Conservation (phyloP, 2,797 vertebrate species). For the Ptychobarbus kaznakovi region DNA sequence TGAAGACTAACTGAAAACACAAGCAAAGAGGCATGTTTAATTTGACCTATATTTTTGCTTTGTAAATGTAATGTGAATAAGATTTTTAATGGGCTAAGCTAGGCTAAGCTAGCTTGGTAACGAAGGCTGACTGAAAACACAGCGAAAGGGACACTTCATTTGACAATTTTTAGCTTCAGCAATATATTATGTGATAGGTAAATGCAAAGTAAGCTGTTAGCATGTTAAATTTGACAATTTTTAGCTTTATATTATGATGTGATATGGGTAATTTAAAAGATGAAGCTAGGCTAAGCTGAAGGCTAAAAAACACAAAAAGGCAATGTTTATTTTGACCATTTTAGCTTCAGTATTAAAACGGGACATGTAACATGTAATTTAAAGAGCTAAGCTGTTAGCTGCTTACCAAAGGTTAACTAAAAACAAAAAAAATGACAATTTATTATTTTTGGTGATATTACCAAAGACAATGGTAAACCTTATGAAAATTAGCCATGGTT, state of each 20-base stretch:
- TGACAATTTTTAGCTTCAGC: background rate
- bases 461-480: background rate
- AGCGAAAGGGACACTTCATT: background rate
- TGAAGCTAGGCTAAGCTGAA: background rate
- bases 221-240: background rate
- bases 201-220: background rate
- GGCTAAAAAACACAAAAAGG: background rate
- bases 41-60: background rate
- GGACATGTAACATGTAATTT: background rate
- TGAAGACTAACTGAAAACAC: background rate
- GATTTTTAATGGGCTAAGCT: background rate
- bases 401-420: background rate
- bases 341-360: background rate
- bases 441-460: background rate
- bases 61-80: background rate
- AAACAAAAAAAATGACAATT: background rate
- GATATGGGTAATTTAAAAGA: background rate
- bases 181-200: background rate
- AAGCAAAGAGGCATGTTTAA: background rate
- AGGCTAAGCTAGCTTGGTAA: background rate
- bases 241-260: background rate
- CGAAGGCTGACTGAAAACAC: background rate
- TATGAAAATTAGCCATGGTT: background rate
- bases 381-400: conserved; percentile 1
- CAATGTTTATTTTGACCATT: no score